phyloP scores from a whole-genome alignment of 2,113 vertebrate species.

The Bolborhynchus lineola region DNA sequence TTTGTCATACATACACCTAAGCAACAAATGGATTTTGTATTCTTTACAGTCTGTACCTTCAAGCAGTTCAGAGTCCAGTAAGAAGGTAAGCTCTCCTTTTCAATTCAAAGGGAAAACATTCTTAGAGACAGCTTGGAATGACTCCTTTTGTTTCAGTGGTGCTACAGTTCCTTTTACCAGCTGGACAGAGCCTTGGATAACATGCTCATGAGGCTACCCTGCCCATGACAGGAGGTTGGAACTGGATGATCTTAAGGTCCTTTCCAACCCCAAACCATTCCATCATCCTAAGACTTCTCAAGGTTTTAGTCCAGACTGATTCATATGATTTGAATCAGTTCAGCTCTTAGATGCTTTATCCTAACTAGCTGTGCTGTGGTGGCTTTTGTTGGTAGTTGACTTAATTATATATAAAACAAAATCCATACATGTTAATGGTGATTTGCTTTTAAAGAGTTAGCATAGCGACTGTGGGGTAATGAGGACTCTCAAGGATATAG shows the following conservation, averaged over 20 bases:
- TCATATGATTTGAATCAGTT: background rate
- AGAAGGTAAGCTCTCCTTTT: constrained; percentile 42
- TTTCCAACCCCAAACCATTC: background rate
- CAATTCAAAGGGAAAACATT: background rate
- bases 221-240: background rate
- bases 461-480: background rate
- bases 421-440: background rate
- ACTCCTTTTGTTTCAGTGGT: background rate
- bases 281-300: background rate
- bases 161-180: background rate
- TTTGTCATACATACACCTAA: background rate
- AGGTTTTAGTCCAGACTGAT: background rate
- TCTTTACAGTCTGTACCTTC: constrained; percentile 60
- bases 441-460: background rate
- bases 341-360: background rate
- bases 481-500: background rate
- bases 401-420: background rate
- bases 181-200: background rate
- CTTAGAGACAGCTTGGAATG: background rate
- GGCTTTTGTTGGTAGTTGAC: background rate
- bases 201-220: background rate
- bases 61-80: constrained; percentile 8
- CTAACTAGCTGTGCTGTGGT: background rate
- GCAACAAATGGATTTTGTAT: background rate
- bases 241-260: background rate